Evolutionary conservation across 2,797 vertebrate species (phyloP).

Genomic region (Cynodonichthys magdalenae): DNA sequence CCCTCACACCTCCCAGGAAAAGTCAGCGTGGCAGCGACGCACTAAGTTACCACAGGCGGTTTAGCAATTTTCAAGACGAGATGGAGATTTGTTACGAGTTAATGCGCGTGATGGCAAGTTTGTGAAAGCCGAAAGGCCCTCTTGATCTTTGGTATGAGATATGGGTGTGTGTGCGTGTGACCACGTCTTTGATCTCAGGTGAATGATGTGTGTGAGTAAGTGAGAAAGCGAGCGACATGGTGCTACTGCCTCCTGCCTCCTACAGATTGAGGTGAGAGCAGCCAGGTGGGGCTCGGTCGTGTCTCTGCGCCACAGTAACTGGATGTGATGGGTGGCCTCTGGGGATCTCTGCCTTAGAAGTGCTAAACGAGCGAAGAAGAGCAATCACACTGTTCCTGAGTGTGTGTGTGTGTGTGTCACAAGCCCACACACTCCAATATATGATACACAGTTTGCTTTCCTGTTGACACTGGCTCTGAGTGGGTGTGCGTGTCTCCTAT

Average conservation of each 20-base stretch:
- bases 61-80: slow-evolving; percentile 9
- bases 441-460: slow-evolving; percentile 37
- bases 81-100: slow-evolving; percentile 30
- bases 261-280: slow-evolving; percentile 74
- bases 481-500: slow-evolving; percentile 51
- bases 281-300: slow-evolving; percentile 69
- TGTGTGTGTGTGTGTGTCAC: slow-evolving; percentile 12
- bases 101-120: slow-evolving; percentile 28
- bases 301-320: slow-evolving; percentile 74
- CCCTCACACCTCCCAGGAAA: slow-evolving; percentile 31
- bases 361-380: slow-evolving; percentile 78
- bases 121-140: slow-evolving; percentile 38
- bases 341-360: slow-evolving; percentile 75
- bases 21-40: slow-evolving; percentile 10
- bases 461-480: slow-evolving; percentile 45
- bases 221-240: slow-evolving; percentile 34
- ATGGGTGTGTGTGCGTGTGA: slow-evolving; percentile 25
- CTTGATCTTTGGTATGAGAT: slow-evolving; percentile 50
- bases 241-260: slow-evolving; percentile 55
- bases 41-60: slow-evolving; percentile 1
- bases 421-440: slow-evolving; percentile 34
- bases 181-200: slow-evolving; percentile 56
- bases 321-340: slow-evolving; percentile 76
- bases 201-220: slow-evolving; percentile 37
- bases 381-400: slow-evolving; percentile 69